Percentiles rank a stretch among this genome's conserved stretches.
These are phyloP conservation scores for Phrynocephalus guinanensis DNA, from an alignment of 2,797 vertebrate genomes.

Conservation along the genomic window DNA sequence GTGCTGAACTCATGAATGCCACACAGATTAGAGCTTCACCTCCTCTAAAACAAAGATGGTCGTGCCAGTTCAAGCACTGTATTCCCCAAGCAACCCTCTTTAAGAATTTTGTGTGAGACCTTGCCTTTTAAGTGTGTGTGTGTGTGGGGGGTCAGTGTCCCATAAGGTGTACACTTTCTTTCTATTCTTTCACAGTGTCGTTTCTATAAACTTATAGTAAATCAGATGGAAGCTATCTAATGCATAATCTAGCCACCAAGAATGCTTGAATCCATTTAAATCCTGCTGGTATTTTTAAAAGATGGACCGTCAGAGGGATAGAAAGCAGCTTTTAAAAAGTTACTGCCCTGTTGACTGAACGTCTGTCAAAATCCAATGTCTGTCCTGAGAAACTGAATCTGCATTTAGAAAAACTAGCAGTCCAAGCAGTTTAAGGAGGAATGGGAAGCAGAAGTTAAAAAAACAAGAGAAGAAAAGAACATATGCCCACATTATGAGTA, in stretches of 20 bases:
- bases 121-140: neutral
- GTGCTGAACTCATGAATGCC: neutral
- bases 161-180: neutral
- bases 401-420: neutral
- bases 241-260: too few relatives aligned
- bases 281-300: neutral
- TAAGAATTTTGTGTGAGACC: neutral
- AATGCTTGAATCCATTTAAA: neutral
- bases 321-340: neutral
- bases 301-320: neutral
- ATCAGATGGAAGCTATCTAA: neutral
- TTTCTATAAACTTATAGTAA: neutral
- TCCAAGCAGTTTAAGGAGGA: neutral
- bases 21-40: slow-evolving; percentile 27
- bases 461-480: neutral
- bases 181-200: neutral
- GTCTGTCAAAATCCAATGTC: neutral
- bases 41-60: neutral
- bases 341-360: neutral
- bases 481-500: neutral
- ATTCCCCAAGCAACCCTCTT: neutral
- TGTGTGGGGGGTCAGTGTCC: neutral
- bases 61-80: neutral
- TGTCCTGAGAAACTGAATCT: neutral
- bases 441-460: neutral